A percentile compares a stretch with the other conserved stretches of the same genome.
phyloP scores from a whole-genome alignment of 2,113 vertebrate species.

The Alligator mississippiensis region DNA sequence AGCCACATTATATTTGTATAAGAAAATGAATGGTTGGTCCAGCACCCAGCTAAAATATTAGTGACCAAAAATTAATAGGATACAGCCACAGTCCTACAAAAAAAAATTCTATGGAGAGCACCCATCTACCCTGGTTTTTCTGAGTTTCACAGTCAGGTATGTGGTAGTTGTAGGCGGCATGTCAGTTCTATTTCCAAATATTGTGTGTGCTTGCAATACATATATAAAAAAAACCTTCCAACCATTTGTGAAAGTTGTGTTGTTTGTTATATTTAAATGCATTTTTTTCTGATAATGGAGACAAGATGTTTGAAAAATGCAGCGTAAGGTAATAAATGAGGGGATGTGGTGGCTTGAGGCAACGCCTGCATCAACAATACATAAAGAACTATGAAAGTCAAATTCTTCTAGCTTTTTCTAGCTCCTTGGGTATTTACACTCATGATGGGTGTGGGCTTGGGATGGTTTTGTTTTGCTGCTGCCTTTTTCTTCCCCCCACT shows the following conservation, averaged over 20 bases:
- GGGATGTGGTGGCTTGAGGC: neutral
- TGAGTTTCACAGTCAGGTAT: neutral
- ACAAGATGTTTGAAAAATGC: neutral
- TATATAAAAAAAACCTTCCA: neutral
- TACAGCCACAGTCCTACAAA: neutral
- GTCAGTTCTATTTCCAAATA: neutral
- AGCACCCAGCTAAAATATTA: neutral
- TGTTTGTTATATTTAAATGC: neutral
- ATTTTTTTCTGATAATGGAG: neutral
- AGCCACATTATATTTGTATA: neutral
- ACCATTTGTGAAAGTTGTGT: neutral
- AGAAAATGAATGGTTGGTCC: neutral
- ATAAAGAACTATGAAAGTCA: neutral
- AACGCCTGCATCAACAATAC: slow-evolving; percentile 14
- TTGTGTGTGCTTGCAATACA: too few relatives aligned
- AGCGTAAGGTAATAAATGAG: slow-evolving; percentile 24
- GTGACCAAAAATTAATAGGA: neutral
- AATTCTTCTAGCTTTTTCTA: neutral
- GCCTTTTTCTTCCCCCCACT: neutral
- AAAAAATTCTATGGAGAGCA: neutral
- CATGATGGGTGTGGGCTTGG: neutral
- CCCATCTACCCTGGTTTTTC: neutral
- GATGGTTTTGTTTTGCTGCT: neutral
- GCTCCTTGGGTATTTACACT: neutral
- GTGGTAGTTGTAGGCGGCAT: neutral